A percentile compares a stretch with the other conserved stretches of the same genome.
These are phyloP conservation scores for Rhyacophila brunnea DNA, from an alignment of 1,140 invertebrate species.

Conservation along the genomic window DNA sequence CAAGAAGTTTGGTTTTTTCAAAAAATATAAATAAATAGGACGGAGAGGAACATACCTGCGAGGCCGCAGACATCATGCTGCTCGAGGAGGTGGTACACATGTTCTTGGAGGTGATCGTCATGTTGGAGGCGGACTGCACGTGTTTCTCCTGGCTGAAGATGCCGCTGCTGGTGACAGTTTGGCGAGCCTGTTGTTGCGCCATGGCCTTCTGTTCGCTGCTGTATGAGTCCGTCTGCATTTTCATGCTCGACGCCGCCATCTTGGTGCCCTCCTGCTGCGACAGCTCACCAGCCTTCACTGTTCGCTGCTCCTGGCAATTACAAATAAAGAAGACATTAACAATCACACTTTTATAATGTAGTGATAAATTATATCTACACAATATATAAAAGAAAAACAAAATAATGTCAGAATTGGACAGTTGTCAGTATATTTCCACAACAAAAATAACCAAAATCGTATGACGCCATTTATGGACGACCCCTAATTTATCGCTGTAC, in stretches of 20 bases:
- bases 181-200: slow-evolving; percentile 78
- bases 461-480: no score
- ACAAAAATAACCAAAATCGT: no score
- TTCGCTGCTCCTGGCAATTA: slow-evolving; percentile 69
- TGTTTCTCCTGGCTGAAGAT: slow-evolving; percentile 78
- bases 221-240: slow-evolving; percentile 81
- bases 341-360: no score
- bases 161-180: slow-evolving; percentile 75
- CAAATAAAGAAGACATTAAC: no score
- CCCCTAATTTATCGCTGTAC: no score
- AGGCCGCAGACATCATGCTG: slow-evolving; percentile 57
- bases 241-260: slow-evolving; percentile 73
- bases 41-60: slow-evolving; percentile 40
- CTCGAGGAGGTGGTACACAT: slow-evolving; percentile 67
- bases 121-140: slow-evolving; percentile 70
- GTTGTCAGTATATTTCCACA: no score
- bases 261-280: slow-evolving; percentile 81
- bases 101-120: slow-evolving; percentile 73
- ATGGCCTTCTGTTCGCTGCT: slow-evolving; percentile 82
- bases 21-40: not conserved
- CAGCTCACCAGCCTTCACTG: slow-evolving; percentile 77
- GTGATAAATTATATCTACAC: no score
- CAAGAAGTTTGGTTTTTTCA: no score
- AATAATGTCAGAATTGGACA: no score
- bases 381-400: no score